phyloP scores from a whole-genome alignment of 2,797 vertebrate genomes.

The Myotis myotis region DNA sequence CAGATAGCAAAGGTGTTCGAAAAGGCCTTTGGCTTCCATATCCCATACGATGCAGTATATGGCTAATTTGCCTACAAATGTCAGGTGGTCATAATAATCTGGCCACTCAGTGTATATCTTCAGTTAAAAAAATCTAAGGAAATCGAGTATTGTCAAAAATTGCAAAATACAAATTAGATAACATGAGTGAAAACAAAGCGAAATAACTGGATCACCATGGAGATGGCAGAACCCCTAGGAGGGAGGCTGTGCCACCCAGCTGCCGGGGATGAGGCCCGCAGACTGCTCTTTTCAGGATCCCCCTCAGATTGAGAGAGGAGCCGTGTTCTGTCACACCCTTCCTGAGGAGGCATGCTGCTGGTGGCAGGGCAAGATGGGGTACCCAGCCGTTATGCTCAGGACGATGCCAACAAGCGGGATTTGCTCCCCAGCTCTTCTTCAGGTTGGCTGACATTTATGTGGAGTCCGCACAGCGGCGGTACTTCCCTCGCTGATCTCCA shows the following conservation, averaged over 20 bases:
- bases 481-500: background rate
- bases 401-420: background rate
- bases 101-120: background rate
- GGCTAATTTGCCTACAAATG: too few species aligned
- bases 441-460: background rate
- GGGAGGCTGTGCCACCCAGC: too few species aligned
- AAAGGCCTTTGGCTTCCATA: too few species aligned
- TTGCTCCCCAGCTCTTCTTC: background rate
- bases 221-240: background rate
- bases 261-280: fast-evolving
- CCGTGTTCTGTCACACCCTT: background rate
- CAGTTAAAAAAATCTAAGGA: background rate
- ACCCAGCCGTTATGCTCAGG: background rate
- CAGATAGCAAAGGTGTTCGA: too few species aligned
- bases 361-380: background rate
- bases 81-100: too few species aligned
- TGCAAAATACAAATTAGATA: background rate
- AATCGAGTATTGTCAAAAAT: background rate
- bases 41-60: too few species aligned
- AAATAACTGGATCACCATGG: background rate
- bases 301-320: background rate
- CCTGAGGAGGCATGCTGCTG: background rate
- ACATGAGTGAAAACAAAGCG: background rate
- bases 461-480: too few species aligned
- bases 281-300: background rate